Percentiles rank a stretch among this genome's conserved stretches.
Conservation (phyloP, 2,113 vertebrate genomes). For the Rostratula benghalensis region DNA sequence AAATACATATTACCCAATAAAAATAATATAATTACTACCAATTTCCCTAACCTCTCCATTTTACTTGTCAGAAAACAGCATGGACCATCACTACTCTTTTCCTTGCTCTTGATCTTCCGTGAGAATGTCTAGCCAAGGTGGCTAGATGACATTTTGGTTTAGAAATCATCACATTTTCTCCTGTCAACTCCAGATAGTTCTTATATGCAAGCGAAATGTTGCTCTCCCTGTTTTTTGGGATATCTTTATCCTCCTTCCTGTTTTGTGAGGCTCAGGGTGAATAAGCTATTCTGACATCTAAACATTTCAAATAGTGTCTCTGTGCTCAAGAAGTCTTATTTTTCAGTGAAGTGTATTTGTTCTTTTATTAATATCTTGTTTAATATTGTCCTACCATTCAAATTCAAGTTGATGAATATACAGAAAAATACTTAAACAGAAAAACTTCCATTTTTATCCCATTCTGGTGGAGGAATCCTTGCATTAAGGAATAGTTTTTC, state of each 20-base stretch:
- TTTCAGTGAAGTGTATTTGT: background rate
- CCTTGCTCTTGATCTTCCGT: background rate
- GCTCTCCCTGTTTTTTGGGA: background rate
- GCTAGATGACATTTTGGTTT: background rate
- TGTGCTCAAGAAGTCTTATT: background rate
- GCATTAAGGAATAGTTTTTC: background rate
- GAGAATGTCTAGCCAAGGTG: background rate
- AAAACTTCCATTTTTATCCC: background rate
- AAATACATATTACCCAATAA: background rate
- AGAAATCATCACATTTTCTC: background rate
- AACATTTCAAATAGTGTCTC: background rate
- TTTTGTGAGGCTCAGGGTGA: background rate
- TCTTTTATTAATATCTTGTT: background rate
- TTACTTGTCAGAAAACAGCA: background rate
- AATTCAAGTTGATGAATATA: background rate
- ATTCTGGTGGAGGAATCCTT: background rate
- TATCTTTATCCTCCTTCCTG: background rate
- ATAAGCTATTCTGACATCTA: background rate
- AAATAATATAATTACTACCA: background rate
- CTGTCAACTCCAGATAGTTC: background rate
- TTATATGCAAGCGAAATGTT: background rate
- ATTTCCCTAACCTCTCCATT: background rate
- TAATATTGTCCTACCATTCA: background rate
- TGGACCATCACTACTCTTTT: background rate
- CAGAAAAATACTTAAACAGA: background rate